These are phyloP conservation scores for Pionites leucogaster DNA, from an alignment of 2,113 vertebrate genomes.

Conservation along the genomic window DNA sequence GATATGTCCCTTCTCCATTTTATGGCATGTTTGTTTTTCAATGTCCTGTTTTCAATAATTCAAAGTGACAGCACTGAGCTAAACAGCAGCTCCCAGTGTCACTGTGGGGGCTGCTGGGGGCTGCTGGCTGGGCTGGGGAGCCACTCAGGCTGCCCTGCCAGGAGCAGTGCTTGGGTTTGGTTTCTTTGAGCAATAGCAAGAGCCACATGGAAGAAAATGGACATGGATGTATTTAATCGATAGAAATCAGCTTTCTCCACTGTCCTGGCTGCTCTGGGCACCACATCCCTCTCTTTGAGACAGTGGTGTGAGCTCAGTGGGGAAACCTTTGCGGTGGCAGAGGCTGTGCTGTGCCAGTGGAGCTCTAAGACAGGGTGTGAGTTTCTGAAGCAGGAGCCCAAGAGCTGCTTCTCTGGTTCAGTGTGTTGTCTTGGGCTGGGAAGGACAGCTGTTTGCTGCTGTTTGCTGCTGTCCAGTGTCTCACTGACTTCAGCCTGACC, in stretches of 20 bases:
- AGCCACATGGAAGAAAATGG: neutral
- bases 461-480: neutral
- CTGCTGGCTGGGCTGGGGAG: neutral
- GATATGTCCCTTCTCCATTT: neutral
- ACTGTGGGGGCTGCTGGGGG: neutral
- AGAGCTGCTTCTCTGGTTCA: neutral
- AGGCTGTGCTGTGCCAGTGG: neutral
- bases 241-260: neutral
- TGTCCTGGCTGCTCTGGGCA: neutral
- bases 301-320: neutral
- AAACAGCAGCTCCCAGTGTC: neutral
- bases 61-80: neutral
- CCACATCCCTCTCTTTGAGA: neutral
- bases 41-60: slow-evolving; percentile 12
- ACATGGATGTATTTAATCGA: neutral
- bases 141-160: neutral
- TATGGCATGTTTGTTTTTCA: neutral
- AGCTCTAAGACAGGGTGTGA: neutral
- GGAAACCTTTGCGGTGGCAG: neutral
- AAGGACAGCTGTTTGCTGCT: neutral
- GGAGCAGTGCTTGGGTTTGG: neutral
- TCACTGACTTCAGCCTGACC: neutral
- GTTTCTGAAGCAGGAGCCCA: neutral
- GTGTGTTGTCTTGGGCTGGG: neutral
- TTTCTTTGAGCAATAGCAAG: neutral